Conservation (phyloP, 1,140 invertebrate species). For the Aphelenchoides besseyi region DNA sequence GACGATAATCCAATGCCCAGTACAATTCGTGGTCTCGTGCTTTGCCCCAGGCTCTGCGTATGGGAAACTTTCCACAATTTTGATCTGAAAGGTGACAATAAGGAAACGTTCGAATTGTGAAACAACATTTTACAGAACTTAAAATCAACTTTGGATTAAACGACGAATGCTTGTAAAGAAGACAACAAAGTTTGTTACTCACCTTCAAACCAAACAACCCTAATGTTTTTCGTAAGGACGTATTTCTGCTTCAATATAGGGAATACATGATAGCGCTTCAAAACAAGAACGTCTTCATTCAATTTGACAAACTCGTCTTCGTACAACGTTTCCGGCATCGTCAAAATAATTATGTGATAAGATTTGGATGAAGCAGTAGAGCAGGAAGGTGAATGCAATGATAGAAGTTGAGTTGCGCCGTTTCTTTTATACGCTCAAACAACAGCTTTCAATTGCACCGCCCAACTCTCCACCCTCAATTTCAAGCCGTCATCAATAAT, state of each 20-base stretch:
- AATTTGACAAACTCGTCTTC: constrained; percentile 25
- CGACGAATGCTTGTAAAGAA: too few species aligned
- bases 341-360: not conserved
- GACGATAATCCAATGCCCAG: constrained; percentile 24
- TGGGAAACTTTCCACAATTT: constrained; percentile 8
- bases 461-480: too few species aligned
- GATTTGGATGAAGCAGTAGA: too few species aligned
- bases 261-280: constrained; percentile 47
- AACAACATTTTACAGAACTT: too few species aligned
- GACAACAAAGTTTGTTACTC: not conserved
- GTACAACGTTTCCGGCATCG: constrained; percentile 17
- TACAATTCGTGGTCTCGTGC: constrained; percentile 17
- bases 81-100: too few species aligned
- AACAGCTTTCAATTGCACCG: too few species aligned
- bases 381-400: not conserved
- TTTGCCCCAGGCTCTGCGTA: constrained; percentile 31
- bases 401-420: too few species aligned
- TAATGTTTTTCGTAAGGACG: constrained; percentile 36
- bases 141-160: too few species aligned
- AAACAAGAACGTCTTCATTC: constrained; percentile 28
- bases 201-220: constrained; percentile 33
- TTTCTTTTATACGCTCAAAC: too few species aligned
- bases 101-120: too few species aligned
- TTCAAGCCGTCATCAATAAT: too few species aligned
- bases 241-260: constrained; percentile 41